A percentile compares a stretch with the other conserved stretches of the same genome.
These are phyloP conservation scores for Labroides dimidiatus DNA, from an alignment of 2,797 vertebrate species.

Conservation along the genomic window DNA sequence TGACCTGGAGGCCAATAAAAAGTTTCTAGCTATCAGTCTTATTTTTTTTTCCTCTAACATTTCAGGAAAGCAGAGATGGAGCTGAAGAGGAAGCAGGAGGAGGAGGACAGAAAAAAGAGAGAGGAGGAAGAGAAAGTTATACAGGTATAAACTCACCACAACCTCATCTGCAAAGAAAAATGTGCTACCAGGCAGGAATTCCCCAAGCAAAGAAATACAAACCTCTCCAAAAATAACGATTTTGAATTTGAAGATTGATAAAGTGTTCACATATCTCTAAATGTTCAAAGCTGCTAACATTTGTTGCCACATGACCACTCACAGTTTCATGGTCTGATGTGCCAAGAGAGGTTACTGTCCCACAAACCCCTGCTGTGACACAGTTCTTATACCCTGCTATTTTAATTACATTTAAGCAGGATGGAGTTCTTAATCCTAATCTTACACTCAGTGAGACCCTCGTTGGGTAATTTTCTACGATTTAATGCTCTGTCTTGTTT, in stretches of 20 bases:
- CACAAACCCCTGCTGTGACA: constrained; percentile 9
- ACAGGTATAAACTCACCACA: constrained; percentile 82
- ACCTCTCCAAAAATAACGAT: not conserved
- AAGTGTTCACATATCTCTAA: not conserved
- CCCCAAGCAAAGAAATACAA: not conserved
- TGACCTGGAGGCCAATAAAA: not conserved
- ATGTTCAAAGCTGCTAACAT: not conserved
- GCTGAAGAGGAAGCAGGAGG: constrained; percentile 94
- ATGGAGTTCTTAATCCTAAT: constrained; percentile 36
- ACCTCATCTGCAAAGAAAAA: not conserved
- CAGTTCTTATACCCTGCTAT: not conserved
- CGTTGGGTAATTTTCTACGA: constrained; percentile 5
- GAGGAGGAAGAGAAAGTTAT: constrained; percentile 92
- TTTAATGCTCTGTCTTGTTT: constrained; percentile 12
- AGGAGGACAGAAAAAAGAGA: constrained; percentile 94
- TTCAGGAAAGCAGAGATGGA: constrained; percentile 96
- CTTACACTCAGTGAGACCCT: constrained; percentile 7
- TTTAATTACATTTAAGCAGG: constrained; percentile 21
- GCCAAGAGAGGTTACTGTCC: not conserved
- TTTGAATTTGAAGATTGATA: not conserved
- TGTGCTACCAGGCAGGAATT: not conserved
- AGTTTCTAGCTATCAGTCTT: not conserved
- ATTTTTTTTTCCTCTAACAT: constrained; percentile 20
- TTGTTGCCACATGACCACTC: not conserved
- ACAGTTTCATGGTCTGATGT: constrained; percentile 10